Base-by-base conservation (phyloP, 1,140 invertebrate genomes). In the Papilio helenus region DNA sequence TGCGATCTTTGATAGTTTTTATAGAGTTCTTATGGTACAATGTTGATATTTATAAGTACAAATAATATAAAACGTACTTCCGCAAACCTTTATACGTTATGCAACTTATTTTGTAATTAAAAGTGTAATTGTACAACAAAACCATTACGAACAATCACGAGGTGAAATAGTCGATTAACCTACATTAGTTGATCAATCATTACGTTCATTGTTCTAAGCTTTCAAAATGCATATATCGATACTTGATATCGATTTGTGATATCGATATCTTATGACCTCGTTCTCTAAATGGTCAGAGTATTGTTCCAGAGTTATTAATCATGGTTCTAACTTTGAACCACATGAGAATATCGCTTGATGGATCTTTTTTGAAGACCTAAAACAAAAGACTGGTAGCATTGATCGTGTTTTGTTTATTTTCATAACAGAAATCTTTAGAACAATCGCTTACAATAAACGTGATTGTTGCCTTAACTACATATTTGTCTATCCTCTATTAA, bases 101-200 rank as follows among this genome's bases (percentile, higher is more conserved):
- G 20, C 18, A 46, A 73, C 42, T 23, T 44, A 46, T 73, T 73
- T 73, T 23, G 72, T 26, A 73, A 73, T 73, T 46, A 73, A 72
- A 72, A 29, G 2, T 73, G 2, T 26, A 23, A 42, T 77, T 58
- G 51, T 55, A 58, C 58, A 55, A 76, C 74, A 77, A 73, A 68
- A 76, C 68, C 39, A 81, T 72, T 81, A 72, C 44, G 46, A 76
- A 76, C 20, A 77, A 77, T 61, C 29, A 65, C 65, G 71, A 74
- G 42, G 44, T 82, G 81, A 80, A 83, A 81, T 78, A 81, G 42
- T 81, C 58, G 65, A 81, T 81, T 87, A 86, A 88, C 89, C 90
- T 83, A 90, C 83, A 89, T 90, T 83, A 83, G 83, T 88, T 81
- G 84, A 87, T 87, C 84, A 90, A 84, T 90, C 82, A 80, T 78